Percentiles rank a stretch among this genome's conserved stretches.
These are phyloP conservation scores for Andrena flavipes DNA, from an alignment of 2,888 invertebrate species.

Conservation along the genomic window DNA sequence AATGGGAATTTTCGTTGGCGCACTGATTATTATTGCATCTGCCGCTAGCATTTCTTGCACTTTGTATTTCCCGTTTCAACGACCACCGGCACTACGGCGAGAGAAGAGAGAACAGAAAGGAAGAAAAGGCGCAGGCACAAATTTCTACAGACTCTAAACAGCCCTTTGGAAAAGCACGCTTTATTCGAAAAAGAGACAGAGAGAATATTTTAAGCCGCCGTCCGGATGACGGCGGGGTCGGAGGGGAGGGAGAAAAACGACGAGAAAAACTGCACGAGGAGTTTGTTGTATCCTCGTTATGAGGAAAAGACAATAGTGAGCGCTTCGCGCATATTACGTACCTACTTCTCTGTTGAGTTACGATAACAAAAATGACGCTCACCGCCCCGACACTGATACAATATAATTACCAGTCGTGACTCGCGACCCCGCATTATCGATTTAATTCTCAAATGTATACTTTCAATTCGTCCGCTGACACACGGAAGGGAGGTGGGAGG, in stretches of 20 bases:
- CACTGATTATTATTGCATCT: slow-evolving; percentile 60
- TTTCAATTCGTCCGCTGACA: slow-evolving; percentile 72
- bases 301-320: slow-evolving; percentile 53
- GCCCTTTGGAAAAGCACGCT: slow-evolving; percentile 31
- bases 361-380: slow-evolving; percentile 63
- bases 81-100: not conserved
- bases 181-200: slow-evolving; percentile 46
- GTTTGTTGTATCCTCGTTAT: slow-evolving; percentile 52
- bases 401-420: slow-evolving; percentile 70
- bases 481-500: not conserved
- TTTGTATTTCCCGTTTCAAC: slow-evolving; percentile 47
- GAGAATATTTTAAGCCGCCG: slow-evolving; percentile 59
- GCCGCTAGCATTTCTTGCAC: slow-evolving; percentile 40
- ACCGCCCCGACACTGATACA: slow-evolving; percentile 51
- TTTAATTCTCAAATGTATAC: slow-evolving; percentile 77
- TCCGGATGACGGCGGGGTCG: not conserved
- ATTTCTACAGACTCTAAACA: slow-evolving; percentile 48
- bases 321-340: slow-evolving; percentile 62
- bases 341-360: slow-evolving; percentile 47
- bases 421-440: slow-evolving; percentile 75
- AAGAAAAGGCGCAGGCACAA: slow-evolving; percentile 13
- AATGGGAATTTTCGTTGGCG: slow-evolving; percentile 56
- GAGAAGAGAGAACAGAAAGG: not conserved
- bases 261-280: slow-evolving; percentile 54
- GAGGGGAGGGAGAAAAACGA: slow-evolving; percentile 31